Evolutionary conservation across 2,888 invertebrate species (phyloP).

Genomic region (Brachypterus glaber): DNA sequence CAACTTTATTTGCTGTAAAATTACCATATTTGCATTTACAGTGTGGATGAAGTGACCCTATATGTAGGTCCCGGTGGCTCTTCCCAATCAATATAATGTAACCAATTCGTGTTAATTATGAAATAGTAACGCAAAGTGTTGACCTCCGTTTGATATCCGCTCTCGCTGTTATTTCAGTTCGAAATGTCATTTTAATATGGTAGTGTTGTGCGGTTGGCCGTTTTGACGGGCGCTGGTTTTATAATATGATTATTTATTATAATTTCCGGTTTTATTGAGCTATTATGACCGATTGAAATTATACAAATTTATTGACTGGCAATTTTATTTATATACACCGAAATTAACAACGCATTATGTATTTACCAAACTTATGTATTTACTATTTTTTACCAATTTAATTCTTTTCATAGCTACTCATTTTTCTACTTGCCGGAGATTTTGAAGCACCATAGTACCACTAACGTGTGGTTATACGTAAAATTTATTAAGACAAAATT

Average conservation of each 20-base stretch:
- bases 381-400: no score
- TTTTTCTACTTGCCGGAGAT: no score
- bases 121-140: constrained; percentile 38
- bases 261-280: constrained; percentile 32
- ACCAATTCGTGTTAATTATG: constrained; percentile 38
- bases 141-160: constrained; percentile 38
- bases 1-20: no score
- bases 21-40: no score
- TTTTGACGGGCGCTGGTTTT: constrained; percentile 31
- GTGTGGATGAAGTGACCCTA: no score
- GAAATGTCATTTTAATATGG: constrained; percentile 35
- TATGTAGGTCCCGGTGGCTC: no score
- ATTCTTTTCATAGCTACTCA: no score
- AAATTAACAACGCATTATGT: constrained; percentile 1
- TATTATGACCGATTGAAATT: constrained; percentile 28
- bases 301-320: constrained; percentile 24
- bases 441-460: no score
- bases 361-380: no score
- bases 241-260: constrained; percentile 35
- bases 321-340: constrained; percentile 4
- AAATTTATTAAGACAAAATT: no score
- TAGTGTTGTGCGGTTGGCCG: constrained; percentile 31
- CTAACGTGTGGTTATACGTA: no score
- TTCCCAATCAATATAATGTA: constrained; percentile 38
- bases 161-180: constrained; percentile 36